Conservation (phyloP, 2,888 invertebrate species). For the Yponomeuta sedellus region DNA sequence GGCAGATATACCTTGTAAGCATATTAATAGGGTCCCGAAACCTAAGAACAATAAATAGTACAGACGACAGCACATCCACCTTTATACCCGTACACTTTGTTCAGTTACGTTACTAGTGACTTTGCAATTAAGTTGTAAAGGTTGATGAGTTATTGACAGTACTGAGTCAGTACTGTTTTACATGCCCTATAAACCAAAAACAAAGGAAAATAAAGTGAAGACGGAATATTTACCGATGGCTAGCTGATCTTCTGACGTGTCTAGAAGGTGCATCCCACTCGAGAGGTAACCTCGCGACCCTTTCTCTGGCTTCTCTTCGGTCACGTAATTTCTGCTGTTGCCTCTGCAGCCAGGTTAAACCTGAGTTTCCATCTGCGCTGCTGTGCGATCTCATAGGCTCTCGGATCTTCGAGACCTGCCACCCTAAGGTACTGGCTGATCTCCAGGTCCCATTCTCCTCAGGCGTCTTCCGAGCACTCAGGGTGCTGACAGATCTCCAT, state of each 20-base stretch:
- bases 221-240: conserved; percentile 52
- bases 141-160: no score
- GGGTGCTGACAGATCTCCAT: conserved; percentile 59
- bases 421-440: conserved; percentile 58
- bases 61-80: no score
- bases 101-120: no score
- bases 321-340: conserved; percentile 89
- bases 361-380: conserved; percentile 57
- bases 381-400: conserved; percentile 64
- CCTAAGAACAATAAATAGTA: no score
- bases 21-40: no score
- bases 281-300: conserved; percentile 83
- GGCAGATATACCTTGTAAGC: no score
- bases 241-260: conserved; percentile 68
- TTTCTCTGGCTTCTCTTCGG: conserved; percentile 82
- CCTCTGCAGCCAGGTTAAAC: conserved; percentile 86
- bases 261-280: conserved; percentile 76
- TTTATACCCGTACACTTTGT: no score
- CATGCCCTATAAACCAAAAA: no score
- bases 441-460: conserved; percentile 62
- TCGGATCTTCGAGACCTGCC: conserved; percentile 49
- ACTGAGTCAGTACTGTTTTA: no score
- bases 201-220: no score
- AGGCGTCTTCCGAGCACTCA: conserved; percentile 47
- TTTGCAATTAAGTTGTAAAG: no score